A percentile compares a stretch with the other conserved stretches of the same genome.
Conservation (phyloP, 2,888 invertebrate species). For the Sphaeridia pumilis region DNA sequence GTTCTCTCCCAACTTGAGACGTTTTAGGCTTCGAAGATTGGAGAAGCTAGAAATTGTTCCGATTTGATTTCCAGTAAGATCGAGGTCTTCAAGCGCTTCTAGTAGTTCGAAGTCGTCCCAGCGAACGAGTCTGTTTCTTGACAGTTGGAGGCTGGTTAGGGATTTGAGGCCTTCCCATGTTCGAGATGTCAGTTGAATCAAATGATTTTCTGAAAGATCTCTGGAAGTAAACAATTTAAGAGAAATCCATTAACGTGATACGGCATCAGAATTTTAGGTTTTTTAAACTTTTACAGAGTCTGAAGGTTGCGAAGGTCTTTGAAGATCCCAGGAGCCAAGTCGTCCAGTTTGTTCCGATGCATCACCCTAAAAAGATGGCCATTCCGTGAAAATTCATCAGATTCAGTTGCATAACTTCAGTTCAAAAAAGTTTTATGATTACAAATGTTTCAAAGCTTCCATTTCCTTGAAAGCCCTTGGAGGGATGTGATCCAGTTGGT, state of each 20-base stretch:
- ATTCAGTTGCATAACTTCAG: constrained; percentile 10
- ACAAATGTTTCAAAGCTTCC: constrained; percentile 53
- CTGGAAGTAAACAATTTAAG: constrained; percentile 34
- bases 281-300: constrained; percentile 48
- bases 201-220: constrained; percentile 54
- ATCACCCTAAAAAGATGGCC: constrained; percentile 48
- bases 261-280: constrained; percentile 1
- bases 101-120: constrained; percentile 49
- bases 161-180: constrained; percentile 50
- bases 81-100: constrained; percentile 52
- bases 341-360: constrained; percentile 54
- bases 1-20: constrained; percentile 58
- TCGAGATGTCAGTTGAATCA: constrained; percentile 48
- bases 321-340: constrained; percentile 50
- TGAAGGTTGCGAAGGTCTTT: constrained; percentile 50
- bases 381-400: neutral
- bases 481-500: constrained; percentile 56
- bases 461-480: constrained; percentile 53
- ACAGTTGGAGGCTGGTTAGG: constrained; percentile 53
- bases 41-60: constrained; percentile 42
- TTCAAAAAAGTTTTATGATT: constrained; percentile 39
- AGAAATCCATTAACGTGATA: too few relatives aligned
- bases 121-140: constrained; percentile 54
- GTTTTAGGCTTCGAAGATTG: constrained; percentile 46
- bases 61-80: constrained; percentile 57